Conservation (phyloP, 1,140 invertebrate species). For the Aphelenchoides besseyi region DNA sequence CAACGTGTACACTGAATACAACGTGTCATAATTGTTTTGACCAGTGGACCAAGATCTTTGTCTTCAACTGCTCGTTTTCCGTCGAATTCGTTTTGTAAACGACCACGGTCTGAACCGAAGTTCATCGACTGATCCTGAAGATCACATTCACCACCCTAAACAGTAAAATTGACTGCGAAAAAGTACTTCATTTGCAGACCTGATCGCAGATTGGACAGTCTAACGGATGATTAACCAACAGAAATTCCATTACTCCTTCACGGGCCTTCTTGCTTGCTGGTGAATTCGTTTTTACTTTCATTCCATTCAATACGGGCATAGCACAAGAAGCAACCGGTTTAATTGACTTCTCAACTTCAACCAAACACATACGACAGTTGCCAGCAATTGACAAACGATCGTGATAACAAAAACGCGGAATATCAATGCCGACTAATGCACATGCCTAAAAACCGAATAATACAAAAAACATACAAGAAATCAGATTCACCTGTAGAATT, state of each 20-base stretch:
- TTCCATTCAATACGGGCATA: constrained; percentile 99
- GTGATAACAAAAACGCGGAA: constrained; percentile 98
- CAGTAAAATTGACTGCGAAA: too few relatives aligned
- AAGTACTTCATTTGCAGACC: constrained; percentile 29
- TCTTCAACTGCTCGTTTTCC: constrained; percentile 98
- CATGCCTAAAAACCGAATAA: constrained; percentile 73
- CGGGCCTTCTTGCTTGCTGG: constrained; percentile 87
- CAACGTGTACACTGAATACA: constrained; percentile 99
- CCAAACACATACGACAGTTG: constrained; percentile 97
- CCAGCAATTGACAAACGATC: constrained; percentile 94
- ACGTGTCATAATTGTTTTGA: constrained; percentile 99
- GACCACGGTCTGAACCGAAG: constrained; percentile 91
- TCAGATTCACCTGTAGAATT: constrained; percentile 77
- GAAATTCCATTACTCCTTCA: constrained; percentile 95
- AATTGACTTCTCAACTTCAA: constrained; percentile 92
- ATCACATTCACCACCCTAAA: constrained; percentile 94
- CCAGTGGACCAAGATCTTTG: constrained; percentile 93
- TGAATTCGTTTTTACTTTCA: constrained; percentile 93
- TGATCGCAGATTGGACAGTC: constrained; percentile 99
- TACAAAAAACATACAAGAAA: not conserved
- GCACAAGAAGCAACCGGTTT: constrained; percentile 98
- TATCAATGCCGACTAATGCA: constrained; percentile 89
- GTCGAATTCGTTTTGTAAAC: constrained; percentile 84
- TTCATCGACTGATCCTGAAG: constrained; percentile 76
- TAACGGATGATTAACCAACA: constrained; percentile 94